A percentile compares a stretch with the other conserved stretches of the same genome.
phyloP scores from a whole-genome alignment of 2,797 vertebrate species.

The Betta splendens region DNA sequence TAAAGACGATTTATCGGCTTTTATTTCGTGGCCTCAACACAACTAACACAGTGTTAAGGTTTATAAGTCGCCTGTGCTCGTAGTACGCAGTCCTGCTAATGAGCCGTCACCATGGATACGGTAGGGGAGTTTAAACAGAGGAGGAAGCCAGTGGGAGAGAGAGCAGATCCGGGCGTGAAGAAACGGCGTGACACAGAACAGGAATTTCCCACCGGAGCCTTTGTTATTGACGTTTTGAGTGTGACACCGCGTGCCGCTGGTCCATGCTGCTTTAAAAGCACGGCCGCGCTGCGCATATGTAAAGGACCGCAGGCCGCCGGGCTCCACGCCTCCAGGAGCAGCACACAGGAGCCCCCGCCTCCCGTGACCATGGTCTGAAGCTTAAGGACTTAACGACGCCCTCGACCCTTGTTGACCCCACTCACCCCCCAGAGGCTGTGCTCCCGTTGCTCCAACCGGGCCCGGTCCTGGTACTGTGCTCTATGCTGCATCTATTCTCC shows the following conservation, averaged over 20 bases:
- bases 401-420: slow-evolving; percentile 11
- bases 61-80: slow-evolving; percentile 49
- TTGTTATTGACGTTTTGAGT: slow-evolving; percentile 42
- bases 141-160: not conserved
- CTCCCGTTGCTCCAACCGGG: slow-evolving; percentile 9
- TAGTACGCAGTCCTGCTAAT: slow-evolving; percentile 42
- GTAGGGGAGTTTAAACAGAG: not conserved
- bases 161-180: not conserved
- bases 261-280: slow-evolving; percentile 57
- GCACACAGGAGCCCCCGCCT: slow-evolving; percentile 17
- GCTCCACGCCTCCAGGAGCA: slow-evolving; percentile 43
- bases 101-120: slow-evolving; percentile 22
- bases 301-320: slow-evolving; percentile 54
- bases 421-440: not conserved
- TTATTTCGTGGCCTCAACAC: no score
- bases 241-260: slow-evolving; percentile 26
- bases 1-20: no score
- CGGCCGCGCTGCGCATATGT: slow-evolving; percentile 46
- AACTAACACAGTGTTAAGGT: slow-evolving; percentile 32
- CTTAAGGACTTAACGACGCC: slow-evolving; percentile 21
- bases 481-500: slow-evolving; percentile 6
- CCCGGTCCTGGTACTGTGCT: not conserved
- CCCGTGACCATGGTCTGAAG: slow-evolving; percentile 10
- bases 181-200: slow-evolving; percentile 4
- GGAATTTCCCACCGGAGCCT: slow-evolving; percentile 36